Evolutionary conservation across 2,113 vertebrate species (phyloP).

Genomic region (Rhodinocichla rosea): DNA sequence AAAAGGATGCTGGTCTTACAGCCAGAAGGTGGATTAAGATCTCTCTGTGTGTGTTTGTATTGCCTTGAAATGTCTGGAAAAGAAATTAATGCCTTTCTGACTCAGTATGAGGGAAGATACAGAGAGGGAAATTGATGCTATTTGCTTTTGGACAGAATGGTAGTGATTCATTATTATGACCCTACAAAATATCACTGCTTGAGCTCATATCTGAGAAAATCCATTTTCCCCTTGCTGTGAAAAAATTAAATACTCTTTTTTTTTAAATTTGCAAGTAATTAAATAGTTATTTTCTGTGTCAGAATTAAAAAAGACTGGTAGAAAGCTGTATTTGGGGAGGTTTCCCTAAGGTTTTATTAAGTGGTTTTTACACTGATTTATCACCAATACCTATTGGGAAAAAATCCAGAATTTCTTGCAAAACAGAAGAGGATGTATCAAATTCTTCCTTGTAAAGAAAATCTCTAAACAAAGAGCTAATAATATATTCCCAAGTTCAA

Average conservation of each 20-base stretch:
- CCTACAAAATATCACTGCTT: slow-evolving; percentile 13
- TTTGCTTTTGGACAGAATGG: slow-evolving; percentile 22
- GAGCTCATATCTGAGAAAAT: not conserved
- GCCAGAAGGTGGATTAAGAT: slow-evolving; percentile 22
- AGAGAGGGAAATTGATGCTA: slow-evolving; percentile 2
- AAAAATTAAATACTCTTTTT: not conserved
- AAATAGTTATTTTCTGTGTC: not conserved
- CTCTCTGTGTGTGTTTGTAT: not conserved
- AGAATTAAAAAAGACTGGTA: not conserved
- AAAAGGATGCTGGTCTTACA: not conserved
- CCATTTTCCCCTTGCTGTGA: slow-evolving; percentile 14
- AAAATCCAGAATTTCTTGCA: not conserved
- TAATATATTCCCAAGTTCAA: not conserved
- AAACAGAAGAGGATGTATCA: not conserved
- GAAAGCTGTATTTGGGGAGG: not conserved
- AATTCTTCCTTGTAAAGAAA: not conserved
- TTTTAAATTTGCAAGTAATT: slow-evolving; percentile 3
- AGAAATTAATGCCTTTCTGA: slow-evolving; percentile 29
- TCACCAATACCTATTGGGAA: not conserved
- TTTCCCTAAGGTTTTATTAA: not conserved
- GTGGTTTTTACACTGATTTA: not conserved
- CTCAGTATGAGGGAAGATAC: not conserved
- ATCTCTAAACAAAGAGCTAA: not conserved
- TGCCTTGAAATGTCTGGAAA: not conserved
- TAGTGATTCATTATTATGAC: slow-evolving; percentile 34